A percentile compares a stretch with the other conserved stretches of the same genome.
phyloP scores from a whole-genome alignment of 1,140 invertebrate species.

The Holcopasites calliopsidis region DNA sequence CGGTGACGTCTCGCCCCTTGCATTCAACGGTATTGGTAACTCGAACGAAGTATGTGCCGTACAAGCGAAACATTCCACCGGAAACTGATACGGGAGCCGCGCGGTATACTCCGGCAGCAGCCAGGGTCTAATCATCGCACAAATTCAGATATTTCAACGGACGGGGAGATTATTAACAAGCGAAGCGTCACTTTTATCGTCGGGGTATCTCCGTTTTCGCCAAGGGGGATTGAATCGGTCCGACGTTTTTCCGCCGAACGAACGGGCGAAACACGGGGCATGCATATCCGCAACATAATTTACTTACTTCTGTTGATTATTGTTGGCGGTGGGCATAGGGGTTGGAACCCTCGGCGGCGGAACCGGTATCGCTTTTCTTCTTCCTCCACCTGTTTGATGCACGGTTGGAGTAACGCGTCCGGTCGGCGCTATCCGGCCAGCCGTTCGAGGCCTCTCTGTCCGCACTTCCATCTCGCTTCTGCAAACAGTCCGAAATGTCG shows the following conservation, averaged over 20 bases:
- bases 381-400: constrained; percentile 72
- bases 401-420: constrained; percentile 74
- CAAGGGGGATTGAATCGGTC: neutral
- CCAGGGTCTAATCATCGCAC: neutral
- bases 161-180: neutral
- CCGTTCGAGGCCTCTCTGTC: constrained; percentile 73
- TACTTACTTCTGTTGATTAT: constrained; percentile 74
- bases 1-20: constrained; percentile 18
- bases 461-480: constrained; percentile 74
- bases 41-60: constrained; percentile 33
- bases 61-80: neutral
- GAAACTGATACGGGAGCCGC: neutral
- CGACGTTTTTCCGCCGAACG: neutral
- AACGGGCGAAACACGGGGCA: too few species aligned
- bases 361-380: constrained; percentile 76
- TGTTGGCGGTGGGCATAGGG: constrained; percentile 75
- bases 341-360: constrained; percentile 77
- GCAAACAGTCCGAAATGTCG: constrained; percentile 19
- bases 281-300: constrained; percentile 1
- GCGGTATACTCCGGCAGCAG: neutral
- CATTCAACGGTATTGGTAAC: constrained; percentile 45
- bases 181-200: neutral
- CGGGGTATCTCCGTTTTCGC: neutral
- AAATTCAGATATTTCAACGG: neutral
- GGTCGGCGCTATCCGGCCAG: constrained; percentile 73